These are phyloP conservation scores for Agrotis exclamationis DNA, from an alignment of 2,888 invertebrate genomes.

Conservation along the genomic window DNA sequence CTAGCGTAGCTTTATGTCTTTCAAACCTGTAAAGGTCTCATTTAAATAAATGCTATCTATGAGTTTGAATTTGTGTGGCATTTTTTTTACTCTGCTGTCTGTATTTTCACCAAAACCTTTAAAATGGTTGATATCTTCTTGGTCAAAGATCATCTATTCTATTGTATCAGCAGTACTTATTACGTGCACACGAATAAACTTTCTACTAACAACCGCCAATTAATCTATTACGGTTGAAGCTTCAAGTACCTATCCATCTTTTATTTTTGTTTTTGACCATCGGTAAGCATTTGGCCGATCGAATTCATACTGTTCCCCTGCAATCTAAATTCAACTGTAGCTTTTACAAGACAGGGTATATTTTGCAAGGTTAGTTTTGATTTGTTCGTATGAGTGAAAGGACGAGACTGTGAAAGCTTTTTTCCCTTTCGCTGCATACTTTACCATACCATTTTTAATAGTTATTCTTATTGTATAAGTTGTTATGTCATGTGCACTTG, in stretches of 20 bases:
- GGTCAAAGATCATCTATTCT: neutral
- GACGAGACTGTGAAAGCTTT: conserved; percentile 52
- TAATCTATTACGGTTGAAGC: conserved; percentile 40
- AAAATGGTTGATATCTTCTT: too few relatives aligned
- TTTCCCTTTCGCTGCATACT: conserved; percentile 48
- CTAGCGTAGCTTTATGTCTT: too few relatives aligned
- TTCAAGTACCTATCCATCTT: conserved; percentile 32
- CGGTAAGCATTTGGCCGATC: conserved; percentile 15
- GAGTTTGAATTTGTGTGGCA: too few relatives aligned
- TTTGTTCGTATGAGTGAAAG: conserved; percentile 64
- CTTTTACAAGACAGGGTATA: conserved; percentile 10
- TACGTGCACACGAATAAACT: conserved; percentile 20
- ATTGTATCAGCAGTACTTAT: conserved; percentile 11
- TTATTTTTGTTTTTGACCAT: conserved; percentile 42
- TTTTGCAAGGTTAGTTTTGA: neutral
- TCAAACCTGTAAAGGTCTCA: too few relatives aligned
- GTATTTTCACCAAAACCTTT: too few relatives aligned
- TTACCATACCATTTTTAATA: conserved; percentile 36
- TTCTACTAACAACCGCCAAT: conserved; percentile 46
- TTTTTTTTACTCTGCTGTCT: too few relatives aligned
- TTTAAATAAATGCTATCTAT: too few relatives aligned
- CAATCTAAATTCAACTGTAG: conserved; percentile 26
- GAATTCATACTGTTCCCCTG: neutral
- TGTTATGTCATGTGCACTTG: conserved; percentile 31
- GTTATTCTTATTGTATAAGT: conserved; percentile 37